Base-by-base conservation (phyloP, 2,888 invertebrate species). In the Hypomecis punctinalis region DNA sequence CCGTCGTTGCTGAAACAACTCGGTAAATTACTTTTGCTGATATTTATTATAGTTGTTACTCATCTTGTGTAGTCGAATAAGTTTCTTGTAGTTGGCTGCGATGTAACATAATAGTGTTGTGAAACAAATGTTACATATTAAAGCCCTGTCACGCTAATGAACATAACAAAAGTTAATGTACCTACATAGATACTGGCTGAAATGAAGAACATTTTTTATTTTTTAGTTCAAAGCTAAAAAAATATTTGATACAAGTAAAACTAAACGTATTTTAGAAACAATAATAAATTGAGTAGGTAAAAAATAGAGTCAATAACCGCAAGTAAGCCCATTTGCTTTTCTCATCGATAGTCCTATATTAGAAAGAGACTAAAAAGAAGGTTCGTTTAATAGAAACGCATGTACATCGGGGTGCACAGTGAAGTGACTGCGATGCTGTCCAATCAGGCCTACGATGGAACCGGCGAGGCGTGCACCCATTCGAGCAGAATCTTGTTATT, bases 341-440 rank as follows among this genome's bases (percentile, higher is more conserved):
- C 23, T 23, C 23, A 23, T 23, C 23, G 23, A n/a, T n/a, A n/a
- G n/a, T n/a, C n/a, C n/a, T n/a, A n/a, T n/a, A n/a, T n/a, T n/a
- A n/a, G n/a, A 37, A 49, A 36, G 7, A 37, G 6, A 49, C n/a
- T n/a, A n/a, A n/a, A 37, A 37, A 37, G 8, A 49, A 8, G 7
- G 53, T 9, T 46, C 33, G 11, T 57, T 49, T 43, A 42, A 59
- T 7, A 36, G 13, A 39, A 46, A 53, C 55, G 52, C 58, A 61
- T 59, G 40, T 58, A 42, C 61, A 58, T 57, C 13, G 57, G n/a
- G 49, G 59, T 45, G 61, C 64, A 64, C 46, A 51, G 57, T 46
- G 45, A 37, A 45, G 37, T 51, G 55, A 36, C 54, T 55, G 23
- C 45, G 42, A 45, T 40, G 48, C 46, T 33, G 63, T 56, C 43